Percentiles rank a stretch among this genome's conserved stretches.
These are phyloP conservation scores for Pammene aurita DNA, from an alignment of 2,888 invertebrate genomes.

Conservation along the genomic window DNA sequence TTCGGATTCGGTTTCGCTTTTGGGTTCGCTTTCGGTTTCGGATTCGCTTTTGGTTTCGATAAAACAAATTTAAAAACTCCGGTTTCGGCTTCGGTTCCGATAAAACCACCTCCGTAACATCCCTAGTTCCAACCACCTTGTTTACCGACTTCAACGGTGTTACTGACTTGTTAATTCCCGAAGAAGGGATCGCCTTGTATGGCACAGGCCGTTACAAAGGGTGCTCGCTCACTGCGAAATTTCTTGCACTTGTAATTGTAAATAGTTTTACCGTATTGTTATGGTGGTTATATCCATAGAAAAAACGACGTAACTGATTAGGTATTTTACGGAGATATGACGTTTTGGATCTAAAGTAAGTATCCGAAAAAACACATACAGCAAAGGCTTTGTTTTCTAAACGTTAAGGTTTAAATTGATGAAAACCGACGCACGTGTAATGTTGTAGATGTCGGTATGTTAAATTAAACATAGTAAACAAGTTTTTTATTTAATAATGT, in stretches of 20 bases:
- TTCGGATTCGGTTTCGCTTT: too few relatives aligned
- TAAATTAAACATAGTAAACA: not conserved
- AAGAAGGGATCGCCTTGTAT: not conserved
- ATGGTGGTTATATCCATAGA: not conserved
- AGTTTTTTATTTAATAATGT: not conserved
- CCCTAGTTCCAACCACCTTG: too few relatives aligned
- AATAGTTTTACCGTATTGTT: not conserved
- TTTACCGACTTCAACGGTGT: not conserved
- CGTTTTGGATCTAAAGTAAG: not conserved
- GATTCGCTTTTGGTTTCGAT: too few relatives aligned
- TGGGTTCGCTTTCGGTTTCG: too few relatives aligned
- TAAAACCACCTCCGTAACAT: too few relatives aligned
- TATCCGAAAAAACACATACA: not conserved
- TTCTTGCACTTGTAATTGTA: not conserved
- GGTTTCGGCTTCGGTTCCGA: too few relatives aligned
- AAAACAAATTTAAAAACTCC: too few relatives aligned
- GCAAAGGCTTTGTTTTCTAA: not conserved
- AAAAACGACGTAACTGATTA: not conserved
- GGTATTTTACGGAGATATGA: not conserved
- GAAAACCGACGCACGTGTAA: not conserved
- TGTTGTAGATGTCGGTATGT: not conserved
- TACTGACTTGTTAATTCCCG: not conserved
- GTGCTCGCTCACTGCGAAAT: not conserved
- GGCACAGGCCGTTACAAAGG: not conserved
- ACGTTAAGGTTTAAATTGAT: not conserved